A percentile compares a stretch with the other conserved stretches of the same genome.
Evolutionary conservation across 2,113 vertebrate species (phyloP).

Genomic region (Abramis brama): DNA sequence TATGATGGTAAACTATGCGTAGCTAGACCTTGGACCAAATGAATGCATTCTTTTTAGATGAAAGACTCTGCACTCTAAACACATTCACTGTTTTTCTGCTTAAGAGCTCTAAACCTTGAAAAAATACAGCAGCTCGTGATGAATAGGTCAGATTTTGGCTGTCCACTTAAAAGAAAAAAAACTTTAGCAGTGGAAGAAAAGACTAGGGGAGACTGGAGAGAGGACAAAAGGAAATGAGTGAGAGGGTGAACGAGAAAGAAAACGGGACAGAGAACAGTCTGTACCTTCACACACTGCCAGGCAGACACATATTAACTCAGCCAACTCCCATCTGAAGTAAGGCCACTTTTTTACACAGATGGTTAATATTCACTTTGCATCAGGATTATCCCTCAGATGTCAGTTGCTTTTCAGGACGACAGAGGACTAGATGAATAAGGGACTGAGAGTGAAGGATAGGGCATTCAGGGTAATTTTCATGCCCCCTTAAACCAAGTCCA

Average conservation of each 20-base stretch:
- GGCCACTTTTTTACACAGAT: conserved; percentile 59
- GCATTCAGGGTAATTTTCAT: conserved; percentile 45
- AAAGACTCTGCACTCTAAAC: conserved; percentile 32
- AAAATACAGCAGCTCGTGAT: conserved; percentile 42
- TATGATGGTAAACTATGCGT: not conserved
- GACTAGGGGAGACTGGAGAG: conserved; percentile 47
- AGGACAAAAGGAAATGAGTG: conserved; percentile 54
- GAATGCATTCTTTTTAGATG: conserved; percentile 15
- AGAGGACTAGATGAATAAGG: conserved; percentile 30
- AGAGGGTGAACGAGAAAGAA: conserved; percentile 52
- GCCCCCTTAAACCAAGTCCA: conserved; percentile 26
- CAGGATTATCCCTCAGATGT: conserved; percentile 46
- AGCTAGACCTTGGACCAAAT: conserved; percentile 10
- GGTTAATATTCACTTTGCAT: conserved; percentile 59
- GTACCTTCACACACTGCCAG: conserved; percentile 71
- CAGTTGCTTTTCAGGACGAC: not conserved
- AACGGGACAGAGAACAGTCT: conserved; percentile 68
- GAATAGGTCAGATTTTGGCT: conserved; percentile 56
- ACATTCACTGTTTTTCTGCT: conserved; percentile 33
- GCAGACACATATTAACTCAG: conserved; percentile 64
- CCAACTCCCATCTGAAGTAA: conserved; percentile 52
- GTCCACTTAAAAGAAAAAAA: conserved; percentile 45
- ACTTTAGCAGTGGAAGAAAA: conserved; percentile 52
- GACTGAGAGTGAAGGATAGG: conserved; percentile 27
- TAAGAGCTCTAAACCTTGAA: conserved; percentile 35